Conservation (phyloP, 2,888 invertebrate genomes). For the Spilarctia lutea region DNA sequence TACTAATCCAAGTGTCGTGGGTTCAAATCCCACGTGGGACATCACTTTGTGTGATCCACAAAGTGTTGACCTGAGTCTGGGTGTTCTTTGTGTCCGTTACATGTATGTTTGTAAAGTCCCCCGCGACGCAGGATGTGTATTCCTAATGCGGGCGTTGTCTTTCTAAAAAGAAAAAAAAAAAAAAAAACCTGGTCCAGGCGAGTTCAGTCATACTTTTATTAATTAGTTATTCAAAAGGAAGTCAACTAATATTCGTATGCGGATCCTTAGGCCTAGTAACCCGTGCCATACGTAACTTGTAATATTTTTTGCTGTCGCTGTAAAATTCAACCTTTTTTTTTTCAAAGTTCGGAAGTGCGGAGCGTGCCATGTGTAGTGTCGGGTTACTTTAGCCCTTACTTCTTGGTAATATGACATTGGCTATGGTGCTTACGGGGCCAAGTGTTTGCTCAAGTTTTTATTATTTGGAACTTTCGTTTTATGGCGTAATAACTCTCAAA, state of each 20-base stretch:
- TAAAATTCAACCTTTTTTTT: constrained; percentile 63
- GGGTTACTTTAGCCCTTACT: constrained; percentile 58
- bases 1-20: too few species aligned
- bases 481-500: background rate
- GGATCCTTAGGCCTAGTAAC: constrained; percentile 19
- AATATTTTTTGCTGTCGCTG: constrained; percentile 51
- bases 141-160: too few species aligned
- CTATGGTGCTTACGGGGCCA: constrained; percentile 21
- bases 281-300: constrained; percentile 27
- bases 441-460: constrained; percentile 16
- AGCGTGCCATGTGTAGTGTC: constrained; percentile 80
- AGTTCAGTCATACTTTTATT: too few species aligned
- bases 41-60: too few species aligned
- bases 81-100: too few species aligned
- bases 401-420: constrained; percentile 44
- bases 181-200: too few species aligned
- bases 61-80: too few species aligned
- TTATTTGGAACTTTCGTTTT: constrained; percentile 4
- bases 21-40: too few species aligned
- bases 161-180: too few species aligned
- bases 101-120: too few species aligned
- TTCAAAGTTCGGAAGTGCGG: constrained; percentile 79
- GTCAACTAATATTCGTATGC: constrained; percentile 28
- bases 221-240: background rate
- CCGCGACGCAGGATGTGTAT: too few species aligned